Percentiles rank a stretch among this genome's conserved stretches.
Conservation (phyloP, 2,888 invertebrate genomes). For the Drosophila ustulata region DNA sequence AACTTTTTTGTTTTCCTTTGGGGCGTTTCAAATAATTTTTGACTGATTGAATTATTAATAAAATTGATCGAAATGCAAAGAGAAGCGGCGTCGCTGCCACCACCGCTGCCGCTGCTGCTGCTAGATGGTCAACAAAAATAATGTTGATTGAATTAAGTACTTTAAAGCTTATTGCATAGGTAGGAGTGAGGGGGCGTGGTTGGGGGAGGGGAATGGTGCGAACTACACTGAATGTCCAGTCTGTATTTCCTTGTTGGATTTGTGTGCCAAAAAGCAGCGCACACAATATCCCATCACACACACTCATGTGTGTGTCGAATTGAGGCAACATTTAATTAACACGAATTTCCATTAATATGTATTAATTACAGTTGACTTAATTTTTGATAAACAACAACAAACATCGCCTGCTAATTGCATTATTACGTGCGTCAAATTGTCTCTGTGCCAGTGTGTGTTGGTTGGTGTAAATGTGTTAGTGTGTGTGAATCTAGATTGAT, state of each 20-base stretch:
- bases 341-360: slow-evolving; percentile 80
- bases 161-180: slow-evolving; percentile 48
- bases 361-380: slow-evolving; percentile 76
- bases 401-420: slow-evolving; percentile 42
- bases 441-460: neutral
- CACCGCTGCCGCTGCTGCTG: slow-evolving; percentile 30
- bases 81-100: slow-evolving; percentile 37
- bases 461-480: slow-evolving; percentile 5
- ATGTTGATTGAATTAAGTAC: slow-evolving; percentile 68
- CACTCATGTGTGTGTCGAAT: neutral
- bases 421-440: slow-evolving; percentile 27
- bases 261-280: neutral
- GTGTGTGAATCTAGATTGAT: slow-evolving; percentile 1
- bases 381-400: slow-evolving; percentile 52
- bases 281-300: neutral
- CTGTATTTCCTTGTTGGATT: slow-evolving; percentile 17
- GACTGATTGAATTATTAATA: slow-evolving; percentile 84
- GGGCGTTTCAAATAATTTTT: slow-evolving; percentile 78
- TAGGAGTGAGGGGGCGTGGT: neutral
- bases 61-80: slow-evolving; percentile 82
- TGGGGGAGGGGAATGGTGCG: neutral
- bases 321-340: slow-evolving; percentile 80
- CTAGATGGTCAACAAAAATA: slow-evolving; percentile 64
- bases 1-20: slow-evolving; percentile 81
- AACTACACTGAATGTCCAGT: neutral